A percentile compares a stretch with the other conserved stretches of the same genome.
These are phyloP conservation scores for Clitarchus hookeri DNA, from an alignment of 2,888 invertebrate species.

Conservation along the genomic window DNA sequence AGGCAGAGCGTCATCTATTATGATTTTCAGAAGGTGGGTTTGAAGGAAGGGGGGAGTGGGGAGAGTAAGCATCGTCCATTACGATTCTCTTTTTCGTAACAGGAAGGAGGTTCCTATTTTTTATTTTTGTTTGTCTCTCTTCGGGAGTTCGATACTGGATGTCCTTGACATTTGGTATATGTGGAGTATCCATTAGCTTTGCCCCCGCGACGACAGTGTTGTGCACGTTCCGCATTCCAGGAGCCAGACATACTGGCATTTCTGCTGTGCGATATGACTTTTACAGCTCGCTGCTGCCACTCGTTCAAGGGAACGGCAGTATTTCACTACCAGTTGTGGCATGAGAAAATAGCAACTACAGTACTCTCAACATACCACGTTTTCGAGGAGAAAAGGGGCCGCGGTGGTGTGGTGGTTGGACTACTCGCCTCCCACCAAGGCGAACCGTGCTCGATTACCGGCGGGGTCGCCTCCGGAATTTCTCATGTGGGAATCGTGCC, in stretches of 20 bases:
- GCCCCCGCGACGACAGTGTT: neutral
- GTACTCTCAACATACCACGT: too few species aligned
- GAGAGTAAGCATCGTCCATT: slow-evolving; percentile 1
- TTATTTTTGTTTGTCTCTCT: neutral
- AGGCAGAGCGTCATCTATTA: neutral
- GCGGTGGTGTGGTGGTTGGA: too few species aligned
- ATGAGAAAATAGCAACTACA: too few species aligned
- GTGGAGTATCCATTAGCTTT: neutral
- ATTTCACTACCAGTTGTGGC: too few species aligned
- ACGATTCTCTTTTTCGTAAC: neutral
- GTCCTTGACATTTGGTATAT: neutral
- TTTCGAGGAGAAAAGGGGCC: too few species aligned
- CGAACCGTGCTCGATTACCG: too few species aligned
- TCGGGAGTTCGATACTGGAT: neutral
- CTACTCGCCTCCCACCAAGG: too few species aligned
- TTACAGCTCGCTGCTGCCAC: too few species aligned
- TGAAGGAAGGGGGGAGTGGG: neutral
- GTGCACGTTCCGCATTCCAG: neutral
- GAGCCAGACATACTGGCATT: neutral
- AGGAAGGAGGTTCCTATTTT: neutral
- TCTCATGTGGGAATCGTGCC: too few species aligned
- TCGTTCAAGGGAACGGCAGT: too few species aligned
- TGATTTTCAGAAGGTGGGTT: neutral
- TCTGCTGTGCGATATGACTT: too few species aligned
- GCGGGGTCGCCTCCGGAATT: too few species aligned